phyloP scores from a whole-genome alignment of 2,113 vertebrate species.

The Myiopsitta monachus region DNA sequence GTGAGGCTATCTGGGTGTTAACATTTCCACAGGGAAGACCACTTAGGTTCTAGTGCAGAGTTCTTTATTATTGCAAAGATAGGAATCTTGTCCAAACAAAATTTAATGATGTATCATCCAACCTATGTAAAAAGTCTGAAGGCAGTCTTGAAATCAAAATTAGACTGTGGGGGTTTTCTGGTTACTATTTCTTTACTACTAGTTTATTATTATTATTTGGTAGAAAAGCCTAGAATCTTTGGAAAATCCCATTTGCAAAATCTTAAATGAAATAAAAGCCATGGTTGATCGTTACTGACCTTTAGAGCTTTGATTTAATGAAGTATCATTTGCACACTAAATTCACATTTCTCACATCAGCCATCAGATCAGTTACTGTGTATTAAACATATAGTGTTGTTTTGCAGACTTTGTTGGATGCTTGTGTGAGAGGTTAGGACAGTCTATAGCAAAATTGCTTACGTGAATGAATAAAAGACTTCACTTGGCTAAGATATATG shows the following conservation, averaged over 20 bases:
- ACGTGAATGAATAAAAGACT: not conserved
- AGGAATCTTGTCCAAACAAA: not conserved
- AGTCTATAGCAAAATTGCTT: not conserved
- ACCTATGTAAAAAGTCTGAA: not conserved
- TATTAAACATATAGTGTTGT: not conserved
- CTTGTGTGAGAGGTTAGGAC: not conserved
- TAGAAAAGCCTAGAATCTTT: not conserved
- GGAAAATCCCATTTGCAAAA: not conserved
- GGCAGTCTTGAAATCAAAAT: not conserved
- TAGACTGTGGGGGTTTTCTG: accelerated
- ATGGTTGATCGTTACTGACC: not conserved
- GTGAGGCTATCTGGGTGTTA: not conserved
- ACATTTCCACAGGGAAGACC: not conserved
- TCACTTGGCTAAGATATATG: not conserved
- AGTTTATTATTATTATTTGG: not conserved
- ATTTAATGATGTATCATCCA: not conserved
- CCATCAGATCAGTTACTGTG: not conserved
- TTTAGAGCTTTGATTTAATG: not conserved
- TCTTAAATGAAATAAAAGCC: not conserved
- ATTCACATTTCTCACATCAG: not conserved
- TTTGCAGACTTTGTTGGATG: not conserved
- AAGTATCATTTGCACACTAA: not conserved
- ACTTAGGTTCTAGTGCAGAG: not conserved
- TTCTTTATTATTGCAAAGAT: not conserved
- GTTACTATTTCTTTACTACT: not conserved